Conservation (phyloP, 1,140 invertebrate genomes). For the Hydropsyche tenuis region DNA sequence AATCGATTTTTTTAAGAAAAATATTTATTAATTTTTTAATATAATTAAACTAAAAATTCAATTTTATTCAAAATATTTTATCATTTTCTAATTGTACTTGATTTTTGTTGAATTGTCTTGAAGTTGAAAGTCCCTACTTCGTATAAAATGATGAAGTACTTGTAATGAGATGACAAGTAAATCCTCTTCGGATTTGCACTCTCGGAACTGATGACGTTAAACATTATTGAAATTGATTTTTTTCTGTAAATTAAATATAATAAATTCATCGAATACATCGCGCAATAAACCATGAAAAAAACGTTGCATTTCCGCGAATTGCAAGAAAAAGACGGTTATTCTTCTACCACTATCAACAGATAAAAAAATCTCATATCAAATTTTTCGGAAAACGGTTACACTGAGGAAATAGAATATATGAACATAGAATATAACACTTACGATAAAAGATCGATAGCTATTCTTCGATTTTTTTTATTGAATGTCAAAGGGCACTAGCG, state of each 20-base stretch:
- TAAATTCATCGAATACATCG: background rate
- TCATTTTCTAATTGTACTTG: background rate
- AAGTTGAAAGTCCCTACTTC: background rate
- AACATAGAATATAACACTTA: background rate
- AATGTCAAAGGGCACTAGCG: no score
- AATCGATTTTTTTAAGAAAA: no score
- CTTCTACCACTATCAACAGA: no score
- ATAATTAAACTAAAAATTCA: no score
- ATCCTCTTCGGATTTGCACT: slow-evolving; percentile 13
- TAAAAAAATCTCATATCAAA: background rate
- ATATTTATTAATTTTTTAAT: no score
- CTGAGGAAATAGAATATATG: background rate
- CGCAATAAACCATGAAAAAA: background rate
- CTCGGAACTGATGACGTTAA: slow-evolving; percentile 26
- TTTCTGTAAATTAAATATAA: background rate
- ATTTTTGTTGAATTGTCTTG: background rate
- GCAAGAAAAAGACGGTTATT: background rate
- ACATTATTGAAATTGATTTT: slow-evolving; percentile 26
- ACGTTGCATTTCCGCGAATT: background rate
- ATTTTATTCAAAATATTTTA: no score
- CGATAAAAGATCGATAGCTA: background rate
- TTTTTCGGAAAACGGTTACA: background rate
- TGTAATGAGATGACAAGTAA: slow-evolving; percentile 31
- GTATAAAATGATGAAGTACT: slow-evolving; percentile 9
- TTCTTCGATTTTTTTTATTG: background rate